Base-by-base conservation (phyloP, 2,888 invertebrate species). In the Epistrophe grossulariae region DNA sequence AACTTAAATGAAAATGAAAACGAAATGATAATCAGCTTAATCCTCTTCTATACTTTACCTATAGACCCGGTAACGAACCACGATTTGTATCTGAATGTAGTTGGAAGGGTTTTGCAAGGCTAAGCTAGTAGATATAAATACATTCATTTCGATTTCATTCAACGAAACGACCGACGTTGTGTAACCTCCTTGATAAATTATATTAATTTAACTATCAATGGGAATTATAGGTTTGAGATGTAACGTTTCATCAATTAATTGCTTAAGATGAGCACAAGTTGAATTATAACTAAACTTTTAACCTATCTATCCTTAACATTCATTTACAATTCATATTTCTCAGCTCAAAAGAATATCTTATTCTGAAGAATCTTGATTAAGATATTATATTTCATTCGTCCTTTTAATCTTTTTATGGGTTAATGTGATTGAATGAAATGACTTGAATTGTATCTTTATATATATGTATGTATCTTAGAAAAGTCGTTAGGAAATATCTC, bases 191-290 rank as follows among this genome's bases (percentile, higher is more conserved):
- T 78, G 71, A 78, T 59, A 66, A 70, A 64, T 62, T 62, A 62
- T 71, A 64, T 31, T 71, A 40, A 43, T 77, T 71, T 38, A n/a
- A 60, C 40, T 40, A 55, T 62, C 50, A 19, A 45, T 45, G 48
- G 48, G 76, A 68, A 55, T 45, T 38, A 50, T 40, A 35, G 3
- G 7, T 19, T 24, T 40, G 38, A 45, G 62, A 31, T 31, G 60
- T 24, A 45, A 52, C n/a, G 57, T 19, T 50, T 66, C 59, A 79
- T 84, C 59, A 79, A 71, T 84, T 84, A 79, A 79, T 71, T 76
- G 71, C 64, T 48, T 24, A 5, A 15, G 24, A 62, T 62, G 62
- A 43, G 24, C 13, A n/a, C n/a, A 35, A 57, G 59, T 48, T 15
- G n/a, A 72, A 45, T 70, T 50, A 57, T 6, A 79, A 71, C 52